Base-by-base conservation (phyloP, 2,113 vertebrate genomes). In the Vicugna pacos region DNA sequence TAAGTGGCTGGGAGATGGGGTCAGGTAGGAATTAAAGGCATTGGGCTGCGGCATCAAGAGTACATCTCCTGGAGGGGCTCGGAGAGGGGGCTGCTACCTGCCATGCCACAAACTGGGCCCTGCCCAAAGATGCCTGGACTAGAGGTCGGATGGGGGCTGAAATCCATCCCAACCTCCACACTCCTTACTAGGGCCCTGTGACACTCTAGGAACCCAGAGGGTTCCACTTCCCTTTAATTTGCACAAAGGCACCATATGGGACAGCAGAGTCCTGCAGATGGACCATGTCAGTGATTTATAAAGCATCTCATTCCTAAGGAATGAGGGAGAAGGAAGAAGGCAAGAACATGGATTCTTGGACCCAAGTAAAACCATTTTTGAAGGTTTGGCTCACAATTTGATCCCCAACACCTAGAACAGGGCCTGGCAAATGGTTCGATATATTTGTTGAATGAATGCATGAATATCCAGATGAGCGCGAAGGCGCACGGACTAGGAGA, bases 361-460 rank as follows among this genome's bases (percentile, higher is more conserved):
- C 30, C 26, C 54, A 77, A 76, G 54, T 10, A 94, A 60, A 77
- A 28, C 82, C 15, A 19, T 46, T 50, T 76, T n/a, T 70, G 35
- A 81, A 16, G 17, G 6, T 65, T 73, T 77, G 42, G 56, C 28
- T 95, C 48, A 48, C 42, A 42, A 5, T 13, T 90, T 56, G 26
- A 89, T 84, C 80, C 38, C 80, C 1, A 76, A 46, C 5, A 50
- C 38, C 58, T 89, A 70, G 28, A 76, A 22, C 7, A 73, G 35
- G 54, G 3, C 11, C 62, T 65, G 60, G 77, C 70, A 73, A 85
- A 89, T 30, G 62, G 56, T 64, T 56, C 15, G 13, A 82, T 58
- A 58, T 89, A 90, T 93, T 81, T 72, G 69, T 67, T 67, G 76
- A 88, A 69, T 50, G 64, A 84, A 46, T 50, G 92, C 79, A n/a